Percentiles rank a stretch among this genome's conserved stretches.
Evolutionary conservation across 2,113 vertebrate species (phyloP).

Genomic region (Mystacornis crossleyi): DNA sequence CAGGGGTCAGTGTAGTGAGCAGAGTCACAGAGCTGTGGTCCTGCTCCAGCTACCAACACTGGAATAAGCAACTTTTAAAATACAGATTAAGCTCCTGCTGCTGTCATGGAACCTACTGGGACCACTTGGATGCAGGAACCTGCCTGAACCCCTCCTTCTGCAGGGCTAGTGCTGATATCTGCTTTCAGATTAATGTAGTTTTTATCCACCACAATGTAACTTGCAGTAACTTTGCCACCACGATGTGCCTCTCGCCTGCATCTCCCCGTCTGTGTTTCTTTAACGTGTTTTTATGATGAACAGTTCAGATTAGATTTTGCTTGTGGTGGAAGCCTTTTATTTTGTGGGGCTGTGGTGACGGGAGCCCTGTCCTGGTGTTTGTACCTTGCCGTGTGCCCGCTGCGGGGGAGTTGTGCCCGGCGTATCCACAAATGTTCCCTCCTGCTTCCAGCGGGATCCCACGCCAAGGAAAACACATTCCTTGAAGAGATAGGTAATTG

Average conservation of each 20-base stretch:
- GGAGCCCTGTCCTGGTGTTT: not conserved
- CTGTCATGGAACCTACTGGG: not conserved
- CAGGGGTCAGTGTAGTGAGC: fast-evolving
- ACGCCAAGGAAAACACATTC: conserved; percentile 64
- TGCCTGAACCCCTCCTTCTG: not conserved
- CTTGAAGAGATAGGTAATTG: conserved; percentile 70
- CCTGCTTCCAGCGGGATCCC: not conserved
- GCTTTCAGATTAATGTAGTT: not conserved
- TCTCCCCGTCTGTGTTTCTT: not conserved
- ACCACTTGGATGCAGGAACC: not conserved
- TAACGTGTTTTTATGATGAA: not conserved
- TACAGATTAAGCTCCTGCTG: not conserved
- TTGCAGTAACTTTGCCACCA: not conserved
- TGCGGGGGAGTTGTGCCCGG: not conserved
- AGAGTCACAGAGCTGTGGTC: not conserved
- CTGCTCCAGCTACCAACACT: not conserved
- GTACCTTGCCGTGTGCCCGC: not conserved
- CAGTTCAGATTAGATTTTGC: not conserved
- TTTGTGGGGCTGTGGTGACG: not conserved
- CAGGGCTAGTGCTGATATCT: not conserved
- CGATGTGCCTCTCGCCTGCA: not conserved
- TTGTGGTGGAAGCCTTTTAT: not conserved
- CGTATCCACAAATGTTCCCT: not conserved
- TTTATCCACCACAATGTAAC: not conserved
- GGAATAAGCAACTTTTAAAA: not conserved